Percentiles rank a stretch among this genome's conserved stretches.
These are phyloP conservation scores for Zaprionus lineosus DNA, from an alignment of 2,888 invertebrate species.

Conservation along the genomic window DNA sequence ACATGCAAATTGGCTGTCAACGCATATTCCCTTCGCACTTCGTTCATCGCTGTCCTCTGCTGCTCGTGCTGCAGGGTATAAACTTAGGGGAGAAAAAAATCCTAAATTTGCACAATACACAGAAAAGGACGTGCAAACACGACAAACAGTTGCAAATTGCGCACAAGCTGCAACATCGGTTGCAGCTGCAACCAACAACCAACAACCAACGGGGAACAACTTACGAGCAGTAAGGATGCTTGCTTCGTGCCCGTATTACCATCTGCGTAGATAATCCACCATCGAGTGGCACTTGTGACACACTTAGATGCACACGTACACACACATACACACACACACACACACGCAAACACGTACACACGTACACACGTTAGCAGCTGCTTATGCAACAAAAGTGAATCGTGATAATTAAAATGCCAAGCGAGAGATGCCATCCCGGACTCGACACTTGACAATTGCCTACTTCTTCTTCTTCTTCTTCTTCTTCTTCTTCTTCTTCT, in stretches of 20 bases:
- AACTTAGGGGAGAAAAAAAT: constrained; percentile 26
- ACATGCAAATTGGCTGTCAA: constrained; percentile 48
- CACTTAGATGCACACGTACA: constrained; percentile 4
- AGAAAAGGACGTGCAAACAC: constrained; percentile 70
- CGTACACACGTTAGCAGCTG: constrained; percentile 14
- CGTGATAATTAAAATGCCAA: constrained; percentile 71
- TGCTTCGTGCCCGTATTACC: constrained; percentile 25
- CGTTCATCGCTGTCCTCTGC: neutral
- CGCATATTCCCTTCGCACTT: too few species aligned
- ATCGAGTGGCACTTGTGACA: constrained; percentile 53
- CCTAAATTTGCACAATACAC: constrained; percentile 69
- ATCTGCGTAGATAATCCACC: constrained; percentile 59
- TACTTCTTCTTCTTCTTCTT: too few species aligned
- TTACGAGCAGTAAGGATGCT: constrained; percentile 18
- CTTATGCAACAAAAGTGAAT: constrained; percentile 48
- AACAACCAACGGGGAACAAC: constrained; percentile 33
- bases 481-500: too few species aligned
- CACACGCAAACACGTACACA: constrained; percentile 1
- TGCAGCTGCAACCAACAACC: constrained; percentile 8
- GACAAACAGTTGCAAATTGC: constrained; percentile 72
- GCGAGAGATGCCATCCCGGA: constrained; percentile 40
- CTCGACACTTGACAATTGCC: constrained; percentile 46
- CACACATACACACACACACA: constrained; percentile 9
- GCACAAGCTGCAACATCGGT: constrained; percentile 33
- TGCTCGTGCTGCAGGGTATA: too few species aligned